Evolutionary conservation across 2,888 invertebrate species (phyloP), one percentile per base, ranked within the genome.

Genomic region (Microctonus aethiopoides): DNA sequence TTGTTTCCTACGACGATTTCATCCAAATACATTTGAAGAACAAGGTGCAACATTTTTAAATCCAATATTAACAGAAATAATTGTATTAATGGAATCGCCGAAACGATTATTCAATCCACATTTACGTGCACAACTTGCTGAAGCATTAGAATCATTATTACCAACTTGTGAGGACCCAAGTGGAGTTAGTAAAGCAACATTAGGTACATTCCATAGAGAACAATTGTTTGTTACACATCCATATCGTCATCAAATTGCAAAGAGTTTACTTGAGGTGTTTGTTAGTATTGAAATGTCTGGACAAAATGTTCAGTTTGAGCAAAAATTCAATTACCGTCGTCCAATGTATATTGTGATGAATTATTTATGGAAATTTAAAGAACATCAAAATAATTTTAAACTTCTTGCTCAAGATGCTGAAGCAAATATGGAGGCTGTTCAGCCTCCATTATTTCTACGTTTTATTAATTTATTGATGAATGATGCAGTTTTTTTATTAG

Each of bases 261-360:
- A 91, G 56, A 94, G 92, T 82, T 88, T 98, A 32, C 87, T 98
- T 68, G 92, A 95, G 82, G 97, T 98, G 9, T 98, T 98, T 86
- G 97, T 98, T n/a, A 94, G 95, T 75, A 98, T 98, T 72, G 98
- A 98, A 88, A 95, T 97, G 95, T 97, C 97, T 0, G 98, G 98
- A 0, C 95, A 97, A 84, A 95, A 94, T 81, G 97, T 98, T 22
- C 94, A 95, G 80, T 98, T 98, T 84, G 98, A 98, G 84, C 96
- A 98, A 86, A 98, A 98, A 87, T 98, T 98, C 86, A 96, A 97
- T 87, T 98, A 98, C 85, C 90, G 98, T 24, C 90, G 96, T 51
- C 98, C 98, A 1, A 98, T 98, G 97, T 98, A 98, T 83, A 89
- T 92, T 41, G 93, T 97, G 0, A 94, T 98, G 92, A 94, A 96